Percentiles rank a stretch among this genome's conserved stretches.
Evolutionary conservation across 53 echinoderm and acorn worm genomes (phyloP).

Genomic region (Astropecten irregularis): DNA sequence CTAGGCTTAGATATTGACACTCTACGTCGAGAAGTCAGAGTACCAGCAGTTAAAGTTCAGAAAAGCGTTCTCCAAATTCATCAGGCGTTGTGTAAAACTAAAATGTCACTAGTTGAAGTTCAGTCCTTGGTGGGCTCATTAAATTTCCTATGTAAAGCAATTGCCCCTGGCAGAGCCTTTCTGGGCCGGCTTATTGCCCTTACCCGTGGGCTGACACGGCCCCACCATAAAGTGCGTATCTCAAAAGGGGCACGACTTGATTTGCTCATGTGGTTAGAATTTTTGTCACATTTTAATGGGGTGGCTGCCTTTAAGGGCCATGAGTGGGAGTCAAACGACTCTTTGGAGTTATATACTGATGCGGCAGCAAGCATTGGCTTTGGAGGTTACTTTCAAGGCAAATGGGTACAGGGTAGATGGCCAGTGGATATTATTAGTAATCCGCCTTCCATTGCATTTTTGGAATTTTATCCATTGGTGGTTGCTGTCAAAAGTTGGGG

Average conservation of each 20-base stretch:
- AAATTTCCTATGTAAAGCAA: conserved; percentile 34
- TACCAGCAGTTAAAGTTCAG: conserved; percentile 16
- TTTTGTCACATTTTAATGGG: conserved; percentile 28
- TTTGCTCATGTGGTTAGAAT: no score
- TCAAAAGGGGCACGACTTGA: neutral
- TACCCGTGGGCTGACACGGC: conserved; percentile 9
- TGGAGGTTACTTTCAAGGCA: no score
- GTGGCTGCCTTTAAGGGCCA: neutral
- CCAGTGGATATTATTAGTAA: neutral
- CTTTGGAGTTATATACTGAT: no score
- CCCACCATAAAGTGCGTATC: neutral
- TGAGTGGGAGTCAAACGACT: no score
- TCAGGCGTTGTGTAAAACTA: neutral
- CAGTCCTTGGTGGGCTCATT: conserved; percentile 41
- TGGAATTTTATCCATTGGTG: conserved; percentile 49
- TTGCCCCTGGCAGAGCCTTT: conserved; percentile 25
- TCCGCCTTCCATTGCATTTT: conserved; percentile 17
- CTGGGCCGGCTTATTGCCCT: conserved; percentile 35
- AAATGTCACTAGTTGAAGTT: neutral
- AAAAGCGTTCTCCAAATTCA: neutral
- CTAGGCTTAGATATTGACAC: conserved; percentile 28
- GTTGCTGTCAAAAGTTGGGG: conserved; percentile 12
- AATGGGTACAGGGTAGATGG: no score
- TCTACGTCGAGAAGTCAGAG: neutral
- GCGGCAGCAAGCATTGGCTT: no score